Evolutionary conservation across 2,113 vertebrate genomes (phyloP).

Genomic region (Enhydra lutris): DNA sequence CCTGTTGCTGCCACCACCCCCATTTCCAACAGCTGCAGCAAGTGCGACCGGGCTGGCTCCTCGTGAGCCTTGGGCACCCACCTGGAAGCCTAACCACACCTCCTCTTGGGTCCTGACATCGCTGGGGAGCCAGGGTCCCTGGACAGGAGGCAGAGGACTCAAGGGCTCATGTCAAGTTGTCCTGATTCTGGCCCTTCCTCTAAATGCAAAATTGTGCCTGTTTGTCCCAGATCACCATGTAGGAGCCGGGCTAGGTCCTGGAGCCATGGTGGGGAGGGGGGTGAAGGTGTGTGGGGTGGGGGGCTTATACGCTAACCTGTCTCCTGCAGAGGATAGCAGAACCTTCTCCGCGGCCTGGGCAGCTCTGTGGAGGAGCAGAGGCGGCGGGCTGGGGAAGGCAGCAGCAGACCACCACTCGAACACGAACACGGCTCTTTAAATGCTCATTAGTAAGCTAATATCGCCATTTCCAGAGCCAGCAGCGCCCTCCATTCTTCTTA

Average conservation of each 20-base stretch:
- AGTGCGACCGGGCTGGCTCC: not conserved
- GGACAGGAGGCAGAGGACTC: not conserved
- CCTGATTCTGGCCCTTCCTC: not conserved
- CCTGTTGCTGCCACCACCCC: not conserved
- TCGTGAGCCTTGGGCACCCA: not conserved
- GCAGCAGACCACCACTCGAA: not conserved
- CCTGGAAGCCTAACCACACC: not conserved
- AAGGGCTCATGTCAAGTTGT: not conserved
- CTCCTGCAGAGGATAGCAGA: not conserved
- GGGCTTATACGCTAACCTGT: not conserved
- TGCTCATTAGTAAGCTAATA: constrained; percentile 69
- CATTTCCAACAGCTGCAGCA: not conserved
- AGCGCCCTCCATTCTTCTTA: constrained; percentile 63
- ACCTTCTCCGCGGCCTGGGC: accelerated
- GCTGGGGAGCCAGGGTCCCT: not conserved
- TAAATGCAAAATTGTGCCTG: not conserved
- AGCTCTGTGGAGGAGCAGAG: not conserved
- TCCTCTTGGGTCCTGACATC: not conserved
- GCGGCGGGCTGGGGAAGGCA: not conserved
- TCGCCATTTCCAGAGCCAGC: constrained; percentile 50
- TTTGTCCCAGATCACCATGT: not conserved
- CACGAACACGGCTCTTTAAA: constrained; percentile 46
- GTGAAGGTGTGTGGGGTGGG: too few species aligned
- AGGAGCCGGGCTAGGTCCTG: not conserved
- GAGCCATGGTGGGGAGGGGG: not conserved